Percentiles rank a stretch among this genome's conserved stretches.
Evolutionary conservation across 2,797 vertebrate genomes (phyloP).

Genomic region (Lepus oiostolus): DNA sequence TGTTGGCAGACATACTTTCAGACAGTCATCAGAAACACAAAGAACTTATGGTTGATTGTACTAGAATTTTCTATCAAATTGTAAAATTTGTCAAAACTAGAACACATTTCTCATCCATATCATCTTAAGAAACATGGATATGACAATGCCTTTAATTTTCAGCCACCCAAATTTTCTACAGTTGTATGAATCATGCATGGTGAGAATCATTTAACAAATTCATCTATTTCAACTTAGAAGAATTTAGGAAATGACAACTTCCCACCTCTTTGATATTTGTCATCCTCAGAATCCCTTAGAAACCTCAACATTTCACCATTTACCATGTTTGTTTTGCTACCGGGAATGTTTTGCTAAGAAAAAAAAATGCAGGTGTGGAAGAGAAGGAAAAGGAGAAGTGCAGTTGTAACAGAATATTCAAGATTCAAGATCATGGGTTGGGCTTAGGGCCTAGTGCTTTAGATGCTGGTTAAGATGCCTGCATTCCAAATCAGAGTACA

Average conservation of each 20-base stretch:
- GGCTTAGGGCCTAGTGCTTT: too few species aligned
- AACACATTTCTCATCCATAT: background rate
- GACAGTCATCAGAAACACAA: background rate
- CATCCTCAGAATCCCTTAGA: background rate
- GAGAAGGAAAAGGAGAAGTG: background rate
- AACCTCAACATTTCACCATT: background rate
- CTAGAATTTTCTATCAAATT: constrained; percentile 46
- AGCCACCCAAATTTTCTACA: background rate
- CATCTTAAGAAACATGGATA: constrained; percentile 43
- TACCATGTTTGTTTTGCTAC: background rate
- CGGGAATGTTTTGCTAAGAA: background rate
- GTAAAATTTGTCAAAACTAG: constrained; percentile 33
- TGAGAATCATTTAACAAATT: constrained; percentile 44
- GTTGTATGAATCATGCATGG: background rate
- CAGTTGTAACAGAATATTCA: constrained; percentile 6
- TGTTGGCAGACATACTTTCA: background rate
- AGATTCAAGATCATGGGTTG: background rate
- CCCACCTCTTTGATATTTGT: constrained; percentile 45
- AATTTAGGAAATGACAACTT: constrained; percentile 43
- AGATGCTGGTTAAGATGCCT: too few species aligned
- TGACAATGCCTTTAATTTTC: constrained; percentile 54
- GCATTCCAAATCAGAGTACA: too few species aligned
- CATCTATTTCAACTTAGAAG: constrained; percentile 30
- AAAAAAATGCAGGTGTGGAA: background rate
- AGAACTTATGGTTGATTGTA: constrained; percentile 4